Percentiles rank a stretch among this genome's conserved stretches.
Conservation (phyloP, 2,113 vertebrate species). For the Podarcis cretensis region DNA sequence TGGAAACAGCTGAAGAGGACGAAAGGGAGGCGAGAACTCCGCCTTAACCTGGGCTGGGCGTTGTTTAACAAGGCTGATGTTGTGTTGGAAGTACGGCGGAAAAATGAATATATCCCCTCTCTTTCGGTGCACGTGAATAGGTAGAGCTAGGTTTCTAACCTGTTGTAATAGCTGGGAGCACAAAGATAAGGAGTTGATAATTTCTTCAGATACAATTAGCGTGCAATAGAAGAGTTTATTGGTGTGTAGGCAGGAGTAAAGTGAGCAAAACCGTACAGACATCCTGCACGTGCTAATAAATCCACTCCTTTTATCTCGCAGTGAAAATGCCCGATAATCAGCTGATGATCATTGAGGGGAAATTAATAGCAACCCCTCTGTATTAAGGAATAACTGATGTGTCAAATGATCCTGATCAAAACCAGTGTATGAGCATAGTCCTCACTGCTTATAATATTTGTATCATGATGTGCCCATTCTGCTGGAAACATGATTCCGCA, state of each 20-base stretch:
- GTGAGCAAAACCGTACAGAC: neutral
- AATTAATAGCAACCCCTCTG: neutral
- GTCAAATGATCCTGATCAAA: neutral
- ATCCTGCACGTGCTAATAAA: neutral
- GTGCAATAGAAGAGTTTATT: neutral
- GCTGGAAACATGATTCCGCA: neutral
- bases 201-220: neutral
- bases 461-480: neutral
- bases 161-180: neutral
- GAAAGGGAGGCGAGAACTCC: neutral
- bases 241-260: neutral
- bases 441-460: neutral
- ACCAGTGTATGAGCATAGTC: neutral
- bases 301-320: neutral
- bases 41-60: neutral
- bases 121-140: too few relatives aligned
- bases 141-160: neutral
- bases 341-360: too few relatives aligned
- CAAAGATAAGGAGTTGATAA: neutral
- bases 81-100: neutral
- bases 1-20: neutral
- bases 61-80: neutral
- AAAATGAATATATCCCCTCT: neutral
- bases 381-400: neutral
- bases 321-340: neutral